These are phyloP conservation scores for Protodeltote pygarga DNA, from an alignment of 2,888 invertebrate species.

Conservation along the genomic window DNA sequence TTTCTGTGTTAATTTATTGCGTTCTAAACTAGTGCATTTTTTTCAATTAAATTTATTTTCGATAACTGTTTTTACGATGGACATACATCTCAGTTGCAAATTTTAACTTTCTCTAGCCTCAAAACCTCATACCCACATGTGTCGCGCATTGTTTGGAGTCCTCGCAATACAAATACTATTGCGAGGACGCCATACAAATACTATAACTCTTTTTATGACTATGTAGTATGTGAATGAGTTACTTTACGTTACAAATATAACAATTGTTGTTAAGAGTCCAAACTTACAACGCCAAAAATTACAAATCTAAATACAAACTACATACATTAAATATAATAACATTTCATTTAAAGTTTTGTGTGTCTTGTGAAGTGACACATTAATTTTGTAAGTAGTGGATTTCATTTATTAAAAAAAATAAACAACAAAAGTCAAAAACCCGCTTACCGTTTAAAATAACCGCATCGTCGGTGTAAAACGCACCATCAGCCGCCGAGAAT, in stretches of 20 bases:
- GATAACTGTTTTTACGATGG: conserved; percentile 56
- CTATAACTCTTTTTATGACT: conserved; percentile 51
- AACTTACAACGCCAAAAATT: no score
- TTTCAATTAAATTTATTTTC: conserved; percentile 49
- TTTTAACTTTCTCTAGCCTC: conserved; percentile 86
- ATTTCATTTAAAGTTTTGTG: no score
- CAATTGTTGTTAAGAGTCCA: no score
- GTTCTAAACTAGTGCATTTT: conserved; percentile 28
- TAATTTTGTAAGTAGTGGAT: no score
- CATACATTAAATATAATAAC: no score
- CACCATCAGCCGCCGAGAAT: conserved; percentile 77
- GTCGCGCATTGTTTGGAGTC: conserved; percentile 76
- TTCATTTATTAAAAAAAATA: neutral
- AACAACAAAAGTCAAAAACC: conserved; percentile 1
- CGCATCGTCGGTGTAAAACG: conserved; percentile 80
- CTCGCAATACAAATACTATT: conserved; percentile 61
- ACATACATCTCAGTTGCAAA: conserved; percentile 74
- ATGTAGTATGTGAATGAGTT: conserved; percentile 35
- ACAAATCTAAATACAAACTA: no score
- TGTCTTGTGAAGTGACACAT: no score
- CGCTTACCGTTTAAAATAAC: conserved; percentile 82
- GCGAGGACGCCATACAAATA: conserved; percentile 54
- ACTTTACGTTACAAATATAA: neutral
- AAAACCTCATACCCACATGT: conserved; percentile 78
- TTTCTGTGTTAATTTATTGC: neutral